Evolutionary conservation across 2,113 vertebrate genomes (phyloP).

Genomic region (Thinocorus orbignyianus): DNA sequence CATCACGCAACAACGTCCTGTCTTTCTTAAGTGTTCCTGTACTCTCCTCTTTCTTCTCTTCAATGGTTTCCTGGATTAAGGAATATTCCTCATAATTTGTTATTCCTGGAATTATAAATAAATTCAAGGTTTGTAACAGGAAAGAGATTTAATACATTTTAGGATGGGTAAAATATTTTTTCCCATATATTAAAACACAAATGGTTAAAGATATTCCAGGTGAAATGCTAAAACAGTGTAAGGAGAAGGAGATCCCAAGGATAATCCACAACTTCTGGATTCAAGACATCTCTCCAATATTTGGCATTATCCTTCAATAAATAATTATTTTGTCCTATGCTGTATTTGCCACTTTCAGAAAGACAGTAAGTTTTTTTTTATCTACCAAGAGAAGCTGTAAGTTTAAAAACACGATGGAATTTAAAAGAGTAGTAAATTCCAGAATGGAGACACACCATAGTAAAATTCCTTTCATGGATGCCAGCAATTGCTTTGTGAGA

Average conservation of each 20-base stretch:
- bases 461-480: background rate
- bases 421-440: background rate
- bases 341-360: background rate
- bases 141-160: background rate
- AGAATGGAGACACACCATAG: background rate
- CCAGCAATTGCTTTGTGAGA: background rate
- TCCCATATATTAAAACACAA: background rate
- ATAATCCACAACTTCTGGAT: background rate
- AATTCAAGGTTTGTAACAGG: background rate
- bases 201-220: background rate
- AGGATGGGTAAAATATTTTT: background rate
- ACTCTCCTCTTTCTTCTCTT: conserved; percentile 94
- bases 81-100: conserved; percentile 99
- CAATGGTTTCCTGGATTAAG: conserved; percentile 90
- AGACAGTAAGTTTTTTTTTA: background rate
- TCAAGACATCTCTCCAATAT: background rate
- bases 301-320: background rate
- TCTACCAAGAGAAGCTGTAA: background rate
- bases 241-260: background rate
- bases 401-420: background rate
- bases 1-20: conserved; percentile 89
- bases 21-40: conserved; percentile 94
- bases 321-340: background rate
- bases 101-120: conserved; percentile 85
- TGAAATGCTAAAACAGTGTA: background rate